phyloP scores from a whole-genome alignment of 2,888 invertebrate species.

The Sarcophaga subvicina region DNA sequence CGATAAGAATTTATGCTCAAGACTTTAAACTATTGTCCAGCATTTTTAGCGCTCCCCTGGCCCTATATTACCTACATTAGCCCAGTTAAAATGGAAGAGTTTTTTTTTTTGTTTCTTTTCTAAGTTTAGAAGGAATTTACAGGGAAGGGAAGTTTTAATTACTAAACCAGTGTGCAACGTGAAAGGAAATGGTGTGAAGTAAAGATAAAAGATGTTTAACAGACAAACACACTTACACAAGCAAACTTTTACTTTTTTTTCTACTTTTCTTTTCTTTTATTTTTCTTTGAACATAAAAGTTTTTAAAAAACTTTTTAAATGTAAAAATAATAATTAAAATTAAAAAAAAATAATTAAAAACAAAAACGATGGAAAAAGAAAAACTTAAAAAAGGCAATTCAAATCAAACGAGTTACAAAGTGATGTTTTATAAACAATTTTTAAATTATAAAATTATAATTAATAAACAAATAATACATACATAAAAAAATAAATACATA shows the following conservation, averaged over 20 bases:
- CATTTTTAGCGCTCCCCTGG: not conserved
- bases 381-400: constrained; percentile 72
- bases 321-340: constrained; percentile 61
- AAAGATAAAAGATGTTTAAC: not conserved
- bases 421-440: constrained; percentile 76
- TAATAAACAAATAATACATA: not conserved
- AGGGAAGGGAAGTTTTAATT: constrained; percentile 1
- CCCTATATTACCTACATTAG: not conserved
- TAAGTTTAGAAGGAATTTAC: not conserved
- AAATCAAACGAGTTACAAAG: constrained; percentile 81
- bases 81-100: constrained; percentile 7
- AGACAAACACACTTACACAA: not conserved
- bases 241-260: not conserved
- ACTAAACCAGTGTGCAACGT: constrained; percentile 73
- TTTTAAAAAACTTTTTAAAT: constrained; percentile 67
- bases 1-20: not conserved
- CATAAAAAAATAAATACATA: not conserved
- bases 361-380: constrained; percentile 18
- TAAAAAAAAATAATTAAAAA: constrained; percentile 51
- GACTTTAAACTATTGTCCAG: not conserved
- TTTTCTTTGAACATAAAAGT: constrained; percentile 43
- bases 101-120: not conserved
- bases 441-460: constrained; percentile 42
- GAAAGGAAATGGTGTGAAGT: not conserved
- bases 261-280: not conserved